Conservation (phyloP, 1,140 invertebrate genomes). For the Drosophila triauraria region DNA sequence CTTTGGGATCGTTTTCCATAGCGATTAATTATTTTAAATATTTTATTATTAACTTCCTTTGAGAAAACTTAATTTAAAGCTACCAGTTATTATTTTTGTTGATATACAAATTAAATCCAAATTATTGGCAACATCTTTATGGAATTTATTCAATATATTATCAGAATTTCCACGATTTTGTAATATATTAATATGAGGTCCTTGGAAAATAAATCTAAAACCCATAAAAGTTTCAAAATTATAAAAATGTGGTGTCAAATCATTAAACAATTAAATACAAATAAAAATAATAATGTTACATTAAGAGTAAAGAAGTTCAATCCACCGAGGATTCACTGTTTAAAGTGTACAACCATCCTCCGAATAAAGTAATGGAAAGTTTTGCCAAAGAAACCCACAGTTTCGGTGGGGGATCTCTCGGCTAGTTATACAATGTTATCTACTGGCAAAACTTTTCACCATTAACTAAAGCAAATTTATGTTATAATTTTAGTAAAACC, state of each 20-base stretch:
- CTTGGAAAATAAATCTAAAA: neutral
- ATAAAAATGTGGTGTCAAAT: neutral
- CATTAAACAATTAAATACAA: neutral
- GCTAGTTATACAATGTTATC: slow-evolving; percentile 63
- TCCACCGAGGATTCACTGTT: neutral
- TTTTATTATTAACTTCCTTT: too few species aligned
- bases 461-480: slow-evolving; percentile 26
- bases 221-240: neutral
- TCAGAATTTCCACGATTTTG: rapidly evolving
- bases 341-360: slow-evolving; percentile 1
- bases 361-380: slow-evolving; percentile 19
- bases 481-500: slow-evolving; percentile 41
- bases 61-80: too few species aligned
- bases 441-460: slow-evolving; percentile 37
- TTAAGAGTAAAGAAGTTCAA: neutral
- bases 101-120: too few species aligned
- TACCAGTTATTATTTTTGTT: neutral
- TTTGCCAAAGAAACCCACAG: slow-evolving; percentile 7
- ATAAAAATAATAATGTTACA: neutral
- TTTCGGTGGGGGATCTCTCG: neutral
- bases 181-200: rapidly evolving
- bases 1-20: neutral
- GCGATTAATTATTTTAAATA: too few species aligned
- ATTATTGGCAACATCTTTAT: neutral
- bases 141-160: neutral